Conservation (phyloP, 2,113 vertebrate species). For the Acanthochromis polyacanthus region DNA sequence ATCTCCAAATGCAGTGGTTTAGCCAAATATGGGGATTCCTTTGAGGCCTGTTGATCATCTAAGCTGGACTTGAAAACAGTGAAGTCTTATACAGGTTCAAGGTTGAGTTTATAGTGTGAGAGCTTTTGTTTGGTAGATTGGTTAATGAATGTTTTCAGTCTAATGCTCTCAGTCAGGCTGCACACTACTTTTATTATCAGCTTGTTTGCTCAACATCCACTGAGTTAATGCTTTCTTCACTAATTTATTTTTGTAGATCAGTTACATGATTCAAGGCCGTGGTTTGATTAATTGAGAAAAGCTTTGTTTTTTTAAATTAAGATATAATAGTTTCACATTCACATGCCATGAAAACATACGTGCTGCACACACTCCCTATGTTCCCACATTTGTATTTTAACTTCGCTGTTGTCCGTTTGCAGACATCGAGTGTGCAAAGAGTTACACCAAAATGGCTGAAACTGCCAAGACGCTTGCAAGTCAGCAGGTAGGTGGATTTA, state of each 20-base stretch:
- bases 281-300: constrained; percentile 4
- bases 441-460: constrained; percentile 95
- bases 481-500: constrained; percentile 88
- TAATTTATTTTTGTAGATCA: not conserved
- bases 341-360: no score
- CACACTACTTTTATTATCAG: constrained; percentile 38
- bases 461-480: constrained; percentile 90
- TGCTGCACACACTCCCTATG: not conserved
- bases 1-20: not conserved
- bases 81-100: constrained; percentile 43
- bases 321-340: no score
- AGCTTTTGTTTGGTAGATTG: constrained; percentile 31
- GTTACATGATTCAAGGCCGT: not conserved
- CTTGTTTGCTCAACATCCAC: constrained; percentile 29
- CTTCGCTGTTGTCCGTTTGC: constrained; percentile 30
- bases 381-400: not conserved
- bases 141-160: constrained; percentile 71
- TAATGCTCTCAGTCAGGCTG: constrained; percentile 22
- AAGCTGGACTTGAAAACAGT: constrained; percentile 34
- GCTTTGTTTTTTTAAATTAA: no score
- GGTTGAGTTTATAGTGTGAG: constrained; percentile 46
- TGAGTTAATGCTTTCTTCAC: constrained; percentile 30
- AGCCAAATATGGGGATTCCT: constrained; percentile 12
- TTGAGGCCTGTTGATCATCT: not conserved
- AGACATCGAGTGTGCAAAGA: constrained; percentile 96